phyloP scores from a whole-genome alignment of 1,140 invertebrate species.

The Bombus balteatus region DNA sequence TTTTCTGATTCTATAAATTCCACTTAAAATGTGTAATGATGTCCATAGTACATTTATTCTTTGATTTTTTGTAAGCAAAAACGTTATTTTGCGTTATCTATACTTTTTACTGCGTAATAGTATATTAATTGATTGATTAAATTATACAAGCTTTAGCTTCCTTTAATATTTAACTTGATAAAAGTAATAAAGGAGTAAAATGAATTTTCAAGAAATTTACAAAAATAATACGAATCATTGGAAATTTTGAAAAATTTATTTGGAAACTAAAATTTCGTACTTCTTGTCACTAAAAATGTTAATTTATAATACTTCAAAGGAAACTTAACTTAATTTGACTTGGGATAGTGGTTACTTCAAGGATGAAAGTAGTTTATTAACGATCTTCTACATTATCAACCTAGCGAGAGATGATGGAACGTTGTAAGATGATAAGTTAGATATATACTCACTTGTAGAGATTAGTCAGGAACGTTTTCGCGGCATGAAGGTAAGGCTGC shows the following conservation, averaged over 20 bases:
- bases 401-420: background rate
- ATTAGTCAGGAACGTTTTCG: conserved; percentile 92
- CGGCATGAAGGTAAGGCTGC: conserved; percentile 93
- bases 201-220: too few relatives aligned
- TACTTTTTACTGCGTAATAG: too few relatives aligned
- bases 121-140: too few relatives aligned
- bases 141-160: too few relatives aligned
- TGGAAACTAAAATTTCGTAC: background rate
- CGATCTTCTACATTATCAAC: background rate
- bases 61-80: too few relatives aligned
- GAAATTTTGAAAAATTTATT: background rate
- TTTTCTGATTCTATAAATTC: background rate
- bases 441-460: conserved; percentile 88
- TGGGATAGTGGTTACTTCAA: background rate
- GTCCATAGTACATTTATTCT: too few relatives aligned
- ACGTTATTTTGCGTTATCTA: too few relatives aligned
- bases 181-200: too few relatives aligned
- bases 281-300: too few relatives aligned
- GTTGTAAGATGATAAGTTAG: conserved; percentile 23
- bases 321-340: background rate
- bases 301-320: background rate
- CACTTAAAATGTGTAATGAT: background rate
- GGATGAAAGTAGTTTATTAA: background rate
- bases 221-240: background rate
- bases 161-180: too few relatives aligned